Base-by-base conservation (phyloP, 2,888 invertebrate genomes). In the Lycocerus yunnanus region DNA sequence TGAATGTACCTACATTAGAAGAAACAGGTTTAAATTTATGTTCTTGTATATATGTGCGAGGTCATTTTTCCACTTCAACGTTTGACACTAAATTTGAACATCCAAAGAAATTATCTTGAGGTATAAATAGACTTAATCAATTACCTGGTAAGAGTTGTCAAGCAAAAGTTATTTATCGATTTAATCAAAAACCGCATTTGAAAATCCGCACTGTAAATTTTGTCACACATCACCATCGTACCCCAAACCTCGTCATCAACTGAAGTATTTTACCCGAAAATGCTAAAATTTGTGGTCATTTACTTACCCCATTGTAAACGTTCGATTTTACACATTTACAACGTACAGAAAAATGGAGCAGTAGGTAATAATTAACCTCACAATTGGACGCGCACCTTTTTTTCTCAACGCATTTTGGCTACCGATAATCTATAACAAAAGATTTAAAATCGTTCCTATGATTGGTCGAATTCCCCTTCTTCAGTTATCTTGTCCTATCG, bases 381-480 rank as follows among this genome's bases (percentile, higher is more conserved):
- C 11, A 60, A 60, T 60, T 60, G 13, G 16, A 60, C 16, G 43
- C 16, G 43, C 43, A 43, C 16, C 60, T 60, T 16, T 60, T 60
- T 60, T 60, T 60, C 15, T 13, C 15, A 1, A 15, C 15, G 13
- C 16, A n/a, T 60, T 63, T 63, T 63, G 18, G n/a, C 24, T 66
- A 66, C 59, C 69, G 76, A 78, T 80, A 75, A 78, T 77, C 78
- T 69, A 60, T 66, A 78, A 78, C 80, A 79, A 81, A 81, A 80
- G 77, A 82, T 81, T 78, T 77, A 79, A 84, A 84, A 83, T 83
- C 83, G 82, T 79, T 74, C 68, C 79, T 80, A 82, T 82, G 81
- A 85, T 85, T 85, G 85, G 85, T 80, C 79, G 78, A 80, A 75
- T 78, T 83, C 82, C 84, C 84, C 82, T 83, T 80, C 80, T 71